Conservation (phyloP, 1,140 invertebrate species). For the Homarus americanus region DNA sequence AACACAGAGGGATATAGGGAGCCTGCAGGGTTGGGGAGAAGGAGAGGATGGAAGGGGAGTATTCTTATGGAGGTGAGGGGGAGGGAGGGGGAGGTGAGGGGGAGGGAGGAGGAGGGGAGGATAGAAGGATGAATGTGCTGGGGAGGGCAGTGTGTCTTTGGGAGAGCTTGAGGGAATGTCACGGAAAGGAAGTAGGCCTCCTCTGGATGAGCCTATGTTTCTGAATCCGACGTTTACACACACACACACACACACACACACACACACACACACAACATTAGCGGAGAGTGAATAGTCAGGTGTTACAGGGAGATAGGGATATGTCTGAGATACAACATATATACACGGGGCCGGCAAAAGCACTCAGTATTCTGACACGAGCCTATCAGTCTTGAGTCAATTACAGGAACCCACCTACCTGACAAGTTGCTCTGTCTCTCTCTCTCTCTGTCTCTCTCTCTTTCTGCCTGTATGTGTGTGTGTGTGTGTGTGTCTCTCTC, state of each 20-base stretch:
- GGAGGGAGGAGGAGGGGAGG: background rate
- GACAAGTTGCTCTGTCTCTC: background rate
- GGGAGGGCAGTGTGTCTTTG: too few relatives aligned
- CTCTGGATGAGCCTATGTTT: too few relatives aligned
- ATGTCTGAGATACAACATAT: background rate
- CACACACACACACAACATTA: too few relatives aligned
- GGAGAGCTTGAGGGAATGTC: background rate
- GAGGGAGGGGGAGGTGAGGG: background rate
- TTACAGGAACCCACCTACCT: background rate
- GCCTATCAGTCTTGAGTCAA: background rate
- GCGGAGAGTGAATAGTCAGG: too few relatives aligned
- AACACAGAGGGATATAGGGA: background rate
- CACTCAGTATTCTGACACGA: background rate
- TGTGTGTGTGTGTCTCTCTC: too few relatives aligned
- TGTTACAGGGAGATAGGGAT: background rate
- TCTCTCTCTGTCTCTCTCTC: conserved; percentile 24
- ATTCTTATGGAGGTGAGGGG: background rate
- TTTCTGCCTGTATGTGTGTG: too few relatives aligned
- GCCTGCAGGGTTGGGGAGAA: background rate
- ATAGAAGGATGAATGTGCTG: background rate
- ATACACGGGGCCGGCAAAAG: background rate
- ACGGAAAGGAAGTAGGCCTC: background rate
- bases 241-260: too few relatives aligned
- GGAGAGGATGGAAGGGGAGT: background rate
- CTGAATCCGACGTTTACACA: too few relatives aligned